Percentiles rank a stretch among this genome's conserved stretches.
phyloP scores from a whole-genome alignment of 2,113 vertebrate species.

The Neotoma lepida region DNA sequence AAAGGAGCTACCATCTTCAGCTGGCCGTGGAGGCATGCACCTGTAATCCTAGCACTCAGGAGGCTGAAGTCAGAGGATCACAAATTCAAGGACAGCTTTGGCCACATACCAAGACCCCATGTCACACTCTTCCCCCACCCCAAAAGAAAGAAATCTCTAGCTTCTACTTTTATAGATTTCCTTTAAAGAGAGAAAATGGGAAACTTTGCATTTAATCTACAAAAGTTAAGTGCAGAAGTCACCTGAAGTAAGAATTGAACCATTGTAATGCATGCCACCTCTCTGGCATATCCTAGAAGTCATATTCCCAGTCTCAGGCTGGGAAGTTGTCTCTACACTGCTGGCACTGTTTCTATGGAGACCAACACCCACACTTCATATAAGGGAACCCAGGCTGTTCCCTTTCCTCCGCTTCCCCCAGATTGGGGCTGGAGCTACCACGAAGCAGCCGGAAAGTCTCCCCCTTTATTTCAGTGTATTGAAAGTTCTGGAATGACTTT shows the following conservation, averaged over 20 bases:
- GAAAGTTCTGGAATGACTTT: conserved; percentile 54
- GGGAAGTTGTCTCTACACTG: not conserved
- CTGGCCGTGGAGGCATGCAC: too few relatives aligned
- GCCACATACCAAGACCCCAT: not conserved
- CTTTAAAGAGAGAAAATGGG: not conserved
- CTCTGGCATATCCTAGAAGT: not conserved
- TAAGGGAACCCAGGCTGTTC: not conserved
- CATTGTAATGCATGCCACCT: fast-evolving
- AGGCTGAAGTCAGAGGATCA: not conserved
- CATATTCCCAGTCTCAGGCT: not conserved
- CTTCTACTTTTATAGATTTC: not conserved
- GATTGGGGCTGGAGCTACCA: not conserved
- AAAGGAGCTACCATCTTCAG: not conserved
- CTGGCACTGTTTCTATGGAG: not conserved
- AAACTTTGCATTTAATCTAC: not conserved
- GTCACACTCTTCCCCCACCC: too few relatives aligned
- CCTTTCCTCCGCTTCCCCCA: not conserved
- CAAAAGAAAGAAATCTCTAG: not conserved
- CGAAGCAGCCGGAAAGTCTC: not conserved
- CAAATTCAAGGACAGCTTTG: not conserved
- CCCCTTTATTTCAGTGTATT: conserved; percentile 15
- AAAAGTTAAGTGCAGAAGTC: not conserved
- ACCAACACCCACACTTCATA: not conserved
- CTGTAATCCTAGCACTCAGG: not conserved
- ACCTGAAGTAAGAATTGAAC: not conserved